Conservation (phyloP, 2,113 vertebrate species). For the Acrocephalus kingi region DNA sequence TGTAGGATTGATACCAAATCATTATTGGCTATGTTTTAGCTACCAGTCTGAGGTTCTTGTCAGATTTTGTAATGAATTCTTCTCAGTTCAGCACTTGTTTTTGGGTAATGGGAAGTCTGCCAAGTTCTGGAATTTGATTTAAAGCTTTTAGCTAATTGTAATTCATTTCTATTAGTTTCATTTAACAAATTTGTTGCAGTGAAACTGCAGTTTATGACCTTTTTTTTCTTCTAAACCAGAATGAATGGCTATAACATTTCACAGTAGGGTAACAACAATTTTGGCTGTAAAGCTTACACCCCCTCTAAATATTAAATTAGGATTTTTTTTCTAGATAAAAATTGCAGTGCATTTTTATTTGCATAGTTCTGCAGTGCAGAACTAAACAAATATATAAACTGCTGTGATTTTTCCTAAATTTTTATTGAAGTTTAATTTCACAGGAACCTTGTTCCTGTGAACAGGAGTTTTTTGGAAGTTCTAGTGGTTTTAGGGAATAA, state of each 20-base stretch:
- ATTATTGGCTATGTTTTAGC: neutral
- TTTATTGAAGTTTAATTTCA: neutral
- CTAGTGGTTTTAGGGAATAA: neutral
- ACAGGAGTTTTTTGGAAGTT: neutral
- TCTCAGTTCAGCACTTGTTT: neutral
- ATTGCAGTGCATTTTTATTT: neutral
- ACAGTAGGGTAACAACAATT: neutral
- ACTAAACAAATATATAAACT: neutral
- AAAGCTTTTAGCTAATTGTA: conserved; percentile 54
- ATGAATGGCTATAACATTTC: neutral
- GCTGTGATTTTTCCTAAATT: neutral
- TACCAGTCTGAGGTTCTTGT: neutral
- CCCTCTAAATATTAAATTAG: neutral
- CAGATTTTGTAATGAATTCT: neutral
- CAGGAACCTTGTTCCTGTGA: neutral
- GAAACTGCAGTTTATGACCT: neutral
- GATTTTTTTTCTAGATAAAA: neutral
- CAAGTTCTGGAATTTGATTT: conserved; percentile 26
- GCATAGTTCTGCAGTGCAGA: neutral
- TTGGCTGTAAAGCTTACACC: neutral
- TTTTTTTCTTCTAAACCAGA: conserved; percentile 25
- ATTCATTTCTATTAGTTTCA: conserved; percentile 25
- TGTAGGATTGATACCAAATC: neutral
- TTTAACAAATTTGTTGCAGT: conserved; percentile 18
- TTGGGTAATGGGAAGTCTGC: neutral